These are phyloP conservation scores for Oreochromis niloticus DNA, from an alignment of 2,113 vertebrate genomes.

Conservation along the genomic window DNA sequence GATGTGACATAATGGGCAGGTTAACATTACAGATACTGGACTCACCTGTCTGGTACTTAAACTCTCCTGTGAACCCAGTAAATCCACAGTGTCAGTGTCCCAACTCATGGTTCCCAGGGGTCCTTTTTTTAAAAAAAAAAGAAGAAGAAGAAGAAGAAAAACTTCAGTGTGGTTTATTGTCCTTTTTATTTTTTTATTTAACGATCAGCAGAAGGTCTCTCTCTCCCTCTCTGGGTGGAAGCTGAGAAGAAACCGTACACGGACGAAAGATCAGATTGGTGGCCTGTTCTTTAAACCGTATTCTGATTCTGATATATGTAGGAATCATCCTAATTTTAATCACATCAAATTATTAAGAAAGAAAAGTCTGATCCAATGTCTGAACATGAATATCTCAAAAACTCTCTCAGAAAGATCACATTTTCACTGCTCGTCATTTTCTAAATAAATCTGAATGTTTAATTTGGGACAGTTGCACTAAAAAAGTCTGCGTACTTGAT, in stretches of 20 bases:
- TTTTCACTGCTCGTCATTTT: rapidly evolving
- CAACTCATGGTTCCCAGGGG: neutral
- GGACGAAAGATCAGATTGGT: rapidly evolving
- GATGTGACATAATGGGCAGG: rapidly evolving
- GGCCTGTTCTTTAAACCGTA: rapidly evolving
- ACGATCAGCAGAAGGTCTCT: neutral
- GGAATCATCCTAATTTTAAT: neutral
- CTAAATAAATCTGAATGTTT: neutral
- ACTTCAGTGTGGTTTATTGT: neutral
- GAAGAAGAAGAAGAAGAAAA: too few species aligned
- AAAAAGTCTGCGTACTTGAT: rapidly evolving
- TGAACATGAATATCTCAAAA: neutral
- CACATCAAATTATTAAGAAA: neutral
- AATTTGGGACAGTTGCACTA: rapidly evolving
- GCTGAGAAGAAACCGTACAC: rapidly evolving
- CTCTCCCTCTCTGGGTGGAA: neutral
- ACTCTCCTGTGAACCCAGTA: neutral
- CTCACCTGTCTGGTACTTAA: neutral
- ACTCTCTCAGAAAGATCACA: rapidly evolving
- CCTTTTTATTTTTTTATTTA: neutral
- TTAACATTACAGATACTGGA: neutral
- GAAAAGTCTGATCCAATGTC: neutral
- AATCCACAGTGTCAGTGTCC: neutral
- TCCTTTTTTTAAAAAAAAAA: neutral
- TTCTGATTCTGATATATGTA: neutral